These are phyloP conservation scores for Gallinago jamesoni DNA, from an alignment of 2,113 vertebrate species.

Conservation along the genomic window DNA sequence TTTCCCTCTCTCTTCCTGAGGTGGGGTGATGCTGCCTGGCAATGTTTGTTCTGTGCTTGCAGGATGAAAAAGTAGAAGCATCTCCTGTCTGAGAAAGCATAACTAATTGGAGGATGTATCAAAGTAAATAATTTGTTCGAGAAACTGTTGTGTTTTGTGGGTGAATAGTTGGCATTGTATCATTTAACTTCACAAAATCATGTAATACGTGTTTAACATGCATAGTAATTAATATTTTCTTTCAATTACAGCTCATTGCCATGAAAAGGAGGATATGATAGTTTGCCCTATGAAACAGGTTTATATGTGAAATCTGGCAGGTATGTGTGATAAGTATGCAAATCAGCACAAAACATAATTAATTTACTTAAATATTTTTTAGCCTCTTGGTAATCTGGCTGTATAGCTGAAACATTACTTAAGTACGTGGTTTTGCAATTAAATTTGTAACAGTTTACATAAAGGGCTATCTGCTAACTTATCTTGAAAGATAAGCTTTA, in stretches of 20 bases:
- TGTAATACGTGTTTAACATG: background rate
- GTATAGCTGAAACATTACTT: background rate
- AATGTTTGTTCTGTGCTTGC: background rate
- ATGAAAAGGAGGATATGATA: slow-evolving; percentile 78
- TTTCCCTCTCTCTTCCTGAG: background rate
- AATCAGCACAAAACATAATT: background rate
- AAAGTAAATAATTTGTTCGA: background rate
- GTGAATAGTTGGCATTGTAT: background rate
- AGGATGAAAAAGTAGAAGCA: background rate
- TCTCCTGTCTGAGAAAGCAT: background rate
- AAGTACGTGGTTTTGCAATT: background rate
- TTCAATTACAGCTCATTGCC: slow-evolving; percentile 73
- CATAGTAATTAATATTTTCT: background rate
- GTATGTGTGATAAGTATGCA: slow-evolving; percentile 24
- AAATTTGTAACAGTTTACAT: background rate
- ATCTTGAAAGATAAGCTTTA: background rate
- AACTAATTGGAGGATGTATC: background rate
- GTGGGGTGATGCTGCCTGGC: background rate
- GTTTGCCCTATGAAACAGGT: slow-evolving; percentile 72
- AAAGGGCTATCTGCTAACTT: background rate
- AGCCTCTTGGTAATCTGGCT: background rate
- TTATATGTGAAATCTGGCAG: slow-evolving; percentile 78
- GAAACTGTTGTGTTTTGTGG: background rate
- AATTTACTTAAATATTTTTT: background rate
- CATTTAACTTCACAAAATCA: background rate